Evolutionary conservation across 2,797 vertebrate genomes (phyloP).

Genomic region (Acomys russatus): DNA sequence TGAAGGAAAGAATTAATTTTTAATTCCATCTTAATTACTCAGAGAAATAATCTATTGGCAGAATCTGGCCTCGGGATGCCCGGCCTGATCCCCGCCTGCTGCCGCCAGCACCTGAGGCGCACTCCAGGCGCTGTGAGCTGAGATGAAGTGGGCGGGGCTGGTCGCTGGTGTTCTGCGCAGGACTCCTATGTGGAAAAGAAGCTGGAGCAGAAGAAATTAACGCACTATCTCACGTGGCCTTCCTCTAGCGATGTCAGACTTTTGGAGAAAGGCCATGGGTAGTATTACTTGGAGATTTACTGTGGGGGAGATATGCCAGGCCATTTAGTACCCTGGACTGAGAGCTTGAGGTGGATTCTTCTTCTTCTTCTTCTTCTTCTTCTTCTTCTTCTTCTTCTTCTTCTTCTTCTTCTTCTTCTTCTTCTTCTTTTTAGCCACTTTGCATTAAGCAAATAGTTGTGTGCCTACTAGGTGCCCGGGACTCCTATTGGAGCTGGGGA

Average conservation of each 20-base stretch:
- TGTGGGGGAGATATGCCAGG: fast-evolving
- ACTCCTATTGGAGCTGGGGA: background rate
- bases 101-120: background rate
- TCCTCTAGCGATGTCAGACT: conserved; percentile 35
- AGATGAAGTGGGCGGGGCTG: background rate
- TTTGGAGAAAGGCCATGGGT: background rate
- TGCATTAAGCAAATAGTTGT: conserved; percentile 10
- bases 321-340: background rate
- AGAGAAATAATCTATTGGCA: conserved; percentile 89
- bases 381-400: background rate
- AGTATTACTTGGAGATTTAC: background rate
- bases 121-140: background rate
- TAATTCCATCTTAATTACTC: conserved; percentile 91
- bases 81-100: background rate
- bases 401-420: background rate
- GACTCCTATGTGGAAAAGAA: background rate
- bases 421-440: background rate
- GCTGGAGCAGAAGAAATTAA: background rate
- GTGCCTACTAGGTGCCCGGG: background rate
- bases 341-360: background rate
- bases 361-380: background rate
- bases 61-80: conserved; percentile 61
- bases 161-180: background rate
- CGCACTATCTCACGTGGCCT: background rate
- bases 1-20: conserved; percentile 90